These are phyloP conservation scores for Terrapene triunguis DNA, from an alignment of 2,113 vertebrate species.

Conservation along the genomic window DNA sequence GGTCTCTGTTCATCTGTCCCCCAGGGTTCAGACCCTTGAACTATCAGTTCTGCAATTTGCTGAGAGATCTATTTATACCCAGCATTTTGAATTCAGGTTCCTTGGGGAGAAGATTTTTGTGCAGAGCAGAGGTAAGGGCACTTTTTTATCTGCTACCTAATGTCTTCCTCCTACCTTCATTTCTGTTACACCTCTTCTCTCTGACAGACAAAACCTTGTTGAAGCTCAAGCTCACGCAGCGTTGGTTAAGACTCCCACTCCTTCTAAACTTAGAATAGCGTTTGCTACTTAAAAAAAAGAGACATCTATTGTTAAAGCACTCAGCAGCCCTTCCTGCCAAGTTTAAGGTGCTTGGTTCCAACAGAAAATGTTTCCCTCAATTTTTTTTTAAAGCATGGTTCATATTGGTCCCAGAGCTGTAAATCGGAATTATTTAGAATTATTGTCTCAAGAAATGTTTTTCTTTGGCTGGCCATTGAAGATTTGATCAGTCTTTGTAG, in stretches of 20 bases:
- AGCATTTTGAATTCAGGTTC: neutral
- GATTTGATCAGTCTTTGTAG: neutral
- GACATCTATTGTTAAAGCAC: neutral
- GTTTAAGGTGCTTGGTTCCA: neutral
- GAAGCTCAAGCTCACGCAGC: conserved; percentile 3
- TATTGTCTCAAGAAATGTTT: neutral
- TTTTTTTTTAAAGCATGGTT: neutral
- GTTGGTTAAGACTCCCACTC: conserved; percentile 33
- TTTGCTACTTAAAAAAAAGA: neutral
- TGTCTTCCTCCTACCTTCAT: conserved; percentile 16
- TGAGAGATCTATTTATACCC: accelerated
- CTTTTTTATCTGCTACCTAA: accelerated
- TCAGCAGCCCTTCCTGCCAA: neutral
- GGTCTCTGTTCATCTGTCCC: neutral
- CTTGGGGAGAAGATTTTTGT: neutral
- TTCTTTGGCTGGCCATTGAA: neutral
- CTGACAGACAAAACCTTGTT: conserved; percentile 52
- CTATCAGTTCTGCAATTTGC: neutral
- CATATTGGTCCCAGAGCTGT: neutral
- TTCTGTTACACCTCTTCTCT: conserved; percentile 13
- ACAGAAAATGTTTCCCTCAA: neutral
- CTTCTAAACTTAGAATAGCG: conserved; percentile 14
- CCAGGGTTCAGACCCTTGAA: neutral
- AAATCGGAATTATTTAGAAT: neutral
- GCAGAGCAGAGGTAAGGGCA: neutral